Conservation (phyloP, 2,113 vertebrate species). For the Austrofundulus limnaeus region DNA sequence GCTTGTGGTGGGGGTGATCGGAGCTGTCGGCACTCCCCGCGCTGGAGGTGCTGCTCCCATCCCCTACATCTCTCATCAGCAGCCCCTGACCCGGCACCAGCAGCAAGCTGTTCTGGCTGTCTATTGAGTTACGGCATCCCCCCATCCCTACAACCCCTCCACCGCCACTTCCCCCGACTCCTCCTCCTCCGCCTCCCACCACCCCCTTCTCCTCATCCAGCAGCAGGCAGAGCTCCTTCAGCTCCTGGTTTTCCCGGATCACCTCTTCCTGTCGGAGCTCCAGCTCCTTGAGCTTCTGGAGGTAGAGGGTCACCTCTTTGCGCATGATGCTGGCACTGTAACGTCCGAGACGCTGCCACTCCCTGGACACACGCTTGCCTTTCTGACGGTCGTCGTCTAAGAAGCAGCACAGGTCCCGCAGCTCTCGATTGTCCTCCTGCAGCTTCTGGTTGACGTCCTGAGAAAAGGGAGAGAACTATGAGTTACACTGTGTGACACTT, state of each 20-base stretch:
- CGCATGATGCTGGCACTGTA: slow-evolving; percentile 94
- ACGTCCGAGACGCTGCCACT: slow-evolving; percentile 95
- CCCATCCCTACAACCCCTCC: slow-evolving; percentile 58
- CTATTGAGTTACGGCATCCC: slow-evolving; percentile 91
- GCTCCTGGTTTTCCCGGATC: slow-evolving; percentile 92
- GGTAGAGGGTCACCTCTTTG: slow-evolving; percentile 93
- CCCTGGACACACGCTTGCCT: slow-evolving; percentile 93
- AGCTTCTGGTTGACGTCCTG: slow-evolving; percentile 98
- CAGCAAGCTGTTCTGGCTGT: slow-evolving; percentile 92
- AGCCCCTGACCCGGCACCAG: slow-evolving; percentile 79
- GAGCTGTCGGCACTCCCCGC: slow-evolving; percentile 93
- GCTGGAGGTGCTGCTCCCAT: slow-evolving; percentile 95
- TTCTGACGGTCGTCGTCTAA: slow-evolving; percentile 97
- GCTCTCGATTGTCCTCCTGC: slow-evolving; percentile 96
- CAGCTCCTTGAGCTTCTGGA: slow-evolving; percentile 95
- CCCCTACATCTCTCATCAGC: slow-evolving; percentile 88
- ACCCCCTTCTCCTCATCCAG: slow-evolving; percentile 90
- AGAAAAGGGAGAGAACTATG: slow-evolving; percentile 9
- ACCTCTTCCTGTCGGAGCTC: slow-evolving; percentile 94
- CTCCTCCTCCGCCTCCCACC: slow-evolving; percentile 51
- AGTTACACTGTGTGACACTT: background rate
- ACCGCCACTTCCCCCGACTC: slow-evolving; percentile 36
- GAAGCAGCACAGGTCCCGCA: slow-evolving; percentile 96
- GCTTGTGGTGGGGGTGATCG: slow-evolving; percentile 86
- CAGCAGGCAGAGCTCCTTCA: slow-evolving; percentile 93